Evolutionary conservation across 1,140 invertebrate genomes (phyloP).

Genomic region (Drosophila athabasca): DNA sequence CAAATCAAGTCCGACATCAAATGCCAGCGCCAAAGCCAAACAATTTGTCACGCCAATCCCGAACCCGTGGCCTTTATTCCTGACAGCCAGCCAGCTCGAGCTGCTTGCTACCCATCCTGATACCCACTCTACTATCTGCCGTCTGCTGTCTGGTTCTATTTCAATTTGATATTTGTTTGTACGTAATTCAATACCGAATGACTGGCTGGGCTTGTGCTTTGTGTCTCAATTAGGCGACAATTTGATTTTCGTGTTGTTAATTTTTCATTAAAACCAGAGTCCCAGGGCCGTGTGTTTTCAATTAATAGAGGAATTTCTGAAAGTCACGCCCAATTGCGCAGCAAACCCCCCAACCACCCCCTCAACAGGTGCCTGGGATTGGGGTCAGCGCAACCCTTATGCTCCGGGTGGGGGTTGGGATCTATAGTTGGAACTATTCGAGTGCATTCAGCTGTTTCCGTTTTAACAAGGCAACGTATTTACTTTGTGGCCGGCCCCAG

Average conservation of each 20-base stretch:
- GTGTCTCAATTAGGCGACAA: conserved; percentile 79
- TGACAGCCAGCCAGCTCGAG: not conserved
- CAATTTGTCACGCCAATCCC: conserved; percentile 70
- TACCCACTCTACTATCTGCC: conserved; percentile 14
- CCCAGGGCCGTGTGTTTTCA: conserved; percentile 64
- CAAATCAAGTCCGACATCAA: conserved; percentile 71
- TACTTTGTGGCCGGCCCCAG: conserved; percentile 2
- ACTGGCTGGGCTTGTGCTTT: conserved; percentile 30
- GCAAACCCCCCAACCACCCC: conserved; percentile 6
- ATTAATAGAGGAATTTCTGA: conserved; percentile 71
- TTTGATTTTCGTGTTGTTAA: conserved; percentile 79
- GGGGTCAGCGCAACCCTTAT: conserved; percentile 19
- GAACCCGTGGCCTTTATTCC: conserved; percentile 20
- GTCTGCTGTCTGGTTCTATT: conserved; percentile 24
- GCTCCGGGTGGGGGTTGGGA: not conserved
- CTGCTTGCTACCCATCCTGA: not conserved
- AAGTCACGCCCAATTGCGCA: conserved; percentile 44
- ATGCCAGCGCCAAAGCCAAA: conserved; percentile 64
- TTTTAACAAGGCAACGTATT: conserved; percentile 61
- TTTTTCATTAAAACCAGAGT: conserved; percentile 67
- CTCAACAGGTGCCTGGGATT: conserved; percentile 57
- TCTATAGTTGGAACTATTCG: conserved; percentile 23
- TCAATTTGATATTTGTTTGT: conserved; percentile 66
- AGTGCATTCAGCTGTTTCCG: conserved; percentile 66
- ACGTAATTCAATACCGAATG: conserved; percentile 68